Conservation (phyloP, 2,113 vertebrate species). For the Redunca redunca region DNA sequence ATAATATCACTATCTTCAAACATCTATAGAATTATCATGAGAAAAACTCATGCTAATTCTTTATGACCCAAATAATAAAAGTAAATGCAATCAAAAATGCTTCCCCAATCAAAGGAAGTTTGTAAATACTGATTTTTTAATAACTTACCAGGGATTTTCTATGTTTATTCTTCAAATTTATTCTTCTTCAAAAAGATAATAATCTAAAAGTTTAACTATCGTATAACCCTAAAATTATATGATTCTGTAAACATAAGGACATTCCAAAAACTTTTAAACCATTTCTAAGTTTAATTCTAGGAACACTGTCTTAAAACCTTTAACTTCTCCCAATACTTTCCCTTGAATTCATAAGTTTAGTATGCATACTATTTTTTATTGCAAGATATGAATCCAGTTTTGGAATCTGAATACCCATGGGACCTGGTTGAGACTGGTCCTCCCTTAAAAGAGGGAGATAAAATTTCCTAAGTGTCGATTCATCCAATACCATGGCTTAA, state of each 20-base stretch:
- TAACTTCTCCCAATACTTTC: background rate
- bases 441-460: background rate
- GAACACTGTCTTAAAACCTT: background rate
- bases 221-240: background rate
- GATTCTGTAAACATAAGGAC: background rate
- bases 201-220: background rate
- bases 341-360: background rate
- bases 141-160: background rate
- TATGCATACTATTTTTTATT: background rate
- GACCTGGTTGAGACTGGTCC: background rate
- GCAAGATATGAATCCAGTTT: background rate
- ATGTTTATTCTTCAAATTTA: background rate
- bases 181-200: background rate
- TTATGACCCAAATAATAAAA: background rate
- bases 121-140: background rate
- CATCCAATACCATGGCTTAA: background rate
- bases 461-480: background rate
- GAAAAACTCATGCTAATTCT: background rate
- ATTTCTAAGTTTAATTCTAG: background rate
- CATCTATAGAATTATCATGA: background rate
- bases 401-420: background rate
- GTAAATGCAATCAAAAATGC: background rate
- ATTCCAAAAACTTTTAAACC: background rate
- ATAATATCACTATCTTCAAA: background rate
- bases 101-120: background rate